Evolutionary conservation across 1,140 invertebrate species (phyloP), one percentile per base, ranked within the genome.

Genomic region (Ceratina calcarata): DNA sequence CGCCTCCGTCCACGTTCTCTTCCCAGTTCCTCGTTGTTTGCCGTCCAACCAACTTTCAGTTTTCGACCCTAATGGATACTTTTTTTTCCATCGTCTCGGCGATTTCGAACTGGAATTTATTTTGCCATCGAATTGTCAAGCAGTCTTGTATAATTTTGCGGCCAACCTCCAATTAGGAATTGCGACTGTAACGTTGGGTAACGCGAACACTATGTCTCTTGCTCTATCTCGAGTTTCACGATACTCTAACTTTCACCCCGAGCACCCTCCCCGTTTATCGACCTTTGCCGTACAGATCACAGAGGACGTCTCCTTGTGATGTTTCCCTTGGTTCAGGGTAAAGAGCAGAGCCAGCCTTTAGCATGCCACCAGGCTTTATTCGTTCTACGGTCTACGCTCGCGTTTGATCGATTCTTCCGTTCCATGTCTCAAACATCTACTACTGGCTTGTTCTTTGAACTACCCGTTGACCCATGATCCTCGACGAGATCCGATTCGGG

Each of bases 291-390:
- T 51, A 1, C 24, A 65, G 73, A 78, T 84, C 75, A 84, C 82
- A 82, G 80, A 69, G 68, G 57, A 77, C 62, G 53, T 69, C 49
- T 76, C 66, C 81, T 83, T 72, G 37, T 45, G 78, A 72, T 80
- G 80, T 82, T 69, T 51, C 75, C 61, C 57, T 1, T 16, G 10
- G 45, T 18, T 15, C 10, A 20, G 49, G 1, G 16, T 15, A 70
- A 69, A 77, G 65, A 58, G 72, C 57, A 70, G 61, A 51, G 66
- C 10, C 37, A 22, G 10, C 51, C 73, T 70, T 22, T 70, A 22
- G 10, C 58, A 24, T n/a, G 53, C 20, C 32, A 12, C 32, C 53
- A 27, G 70, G 37, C 74, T 81, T 76, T 80, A 80, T 69, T 69
- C 65, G 72, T 37, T 65, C 32, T 27, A 20, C 12, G 37, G 60